Evolutionary conservation across 2,888 invertebrate genomes (phyloP), one percentile per base, ranked within the genome.

Genomic region (Sepioteuthis lessoniana): DNA sequence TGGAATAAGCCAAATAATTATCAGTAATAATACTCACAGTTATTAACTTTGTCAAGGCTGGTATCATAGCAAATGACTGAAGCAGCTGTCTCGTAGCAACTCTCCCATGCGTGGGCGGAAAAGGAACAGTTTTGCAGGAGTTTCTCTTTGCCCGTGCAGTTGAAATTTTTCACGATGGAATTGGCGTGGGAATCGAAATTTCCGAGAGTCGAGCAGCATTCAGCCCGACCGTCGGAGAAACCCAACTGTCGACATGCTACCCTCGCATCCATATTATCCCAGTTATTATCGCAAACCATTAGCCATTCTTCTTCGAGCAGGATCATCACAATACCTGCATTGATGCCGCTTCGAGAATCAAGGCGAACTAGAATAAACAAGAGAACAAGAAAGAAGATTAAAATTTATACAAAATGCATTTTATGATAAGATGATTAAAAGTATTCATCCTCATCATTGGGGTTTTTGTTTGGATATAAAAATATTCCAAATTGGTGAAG

Each of bases 41-140:
- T 95, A 94, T 96, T 94, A 46, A 96, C 94, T 21, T 95, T 91
- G 10, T 95, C 94, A 8, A 94, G 13, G 25, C 95, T 94, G 19
- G 94, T 95, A 37, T 96, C 94, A 93, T 96, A 96, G 94, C 96
- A 96, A 90, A 96, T 95, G 90, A 94, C 95, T 31, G 95, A 94
- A 35, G 95, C 95, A 35, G 35, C 95, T 16, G 94, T 95, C 37
- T 95, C 94, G 28, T 94, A 94, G 94, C 95, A 95, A 91, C 94
- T 94, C n/a, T 92, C 93, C 55, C 93, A 94, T 31, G 93, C 94
- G n/a, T 94, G 94, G 25, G 90, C 93, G 0, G 50, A 76, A 35
- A 94, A 93, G 13, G 94, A 37, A 90, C 95, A 95, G 92, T 94
- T 93, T 13, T 94, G 50, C 46, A 95, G 93, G 25, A 76, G 93